Percentiles rank a stretch among this genome's conserved stretches.
Conservation (phyloP, 1,140 invertebrate genomes). For the Drosophila tani region DNA sequence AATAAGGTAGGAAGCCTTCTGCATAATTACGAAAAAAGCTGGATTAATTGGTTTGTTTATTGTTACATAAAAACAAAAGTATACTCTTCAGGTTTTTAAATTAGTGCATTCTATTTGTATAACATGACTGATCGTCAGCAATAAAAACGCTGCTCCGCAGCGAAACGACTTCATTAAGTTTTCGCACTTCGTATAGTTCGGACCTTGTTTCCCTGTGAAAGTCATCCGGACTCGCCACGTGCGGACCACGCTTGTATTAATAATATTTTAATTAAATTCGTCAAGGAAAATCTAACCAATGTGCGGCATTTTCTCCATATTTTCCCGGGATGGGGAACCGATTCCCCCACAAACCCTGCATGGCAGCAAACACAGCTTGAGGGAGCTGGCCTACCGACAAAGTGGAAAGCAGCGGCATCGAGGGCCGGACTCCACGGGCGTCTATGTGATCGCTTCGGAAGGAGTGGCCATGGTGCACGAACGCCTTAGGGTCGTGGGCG, state of each 20-base stretch:
- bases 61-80: too few species aligned
- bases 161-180: background rate
- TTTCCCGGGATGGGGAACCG: constrained; percentile 64
- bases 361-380: constrained; percentile 60
- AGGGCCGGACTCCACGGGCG: constrained; percentile 82
- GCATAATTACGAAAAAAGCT: too few species aligned
- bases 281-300: too few species aligned
- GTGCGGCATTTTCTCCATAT: constrained; percentile 84
- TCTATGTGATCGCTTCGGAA: constrained; percentile 60
- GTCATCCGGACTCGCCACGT: too few species aligned
- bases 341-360: constrained; percentile 46
- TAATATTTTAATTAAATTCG: too few species aligned
- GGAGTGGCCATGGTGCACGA: constrained; percentile 83
- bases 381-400: constrained; percentile 80
- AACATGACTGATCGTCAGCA: background rate
- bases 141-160: background rate
- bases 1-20: too few species aligned
- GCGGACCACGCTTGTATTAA: too few species aligned
- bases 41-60: too few species aligned
- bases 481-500: constrained; percentile 71
- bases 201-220: background rate
- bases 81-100: background rate
- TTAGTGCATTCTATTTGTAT: background rate
- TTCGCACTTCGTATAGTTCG: constrained; percentile 7
- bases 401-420: constrained; percentile 83